phyloP scores from a whole-genome alignment of 2,797 vertebrate genomes.

The Pipistrellus kuhlii region DNA sequence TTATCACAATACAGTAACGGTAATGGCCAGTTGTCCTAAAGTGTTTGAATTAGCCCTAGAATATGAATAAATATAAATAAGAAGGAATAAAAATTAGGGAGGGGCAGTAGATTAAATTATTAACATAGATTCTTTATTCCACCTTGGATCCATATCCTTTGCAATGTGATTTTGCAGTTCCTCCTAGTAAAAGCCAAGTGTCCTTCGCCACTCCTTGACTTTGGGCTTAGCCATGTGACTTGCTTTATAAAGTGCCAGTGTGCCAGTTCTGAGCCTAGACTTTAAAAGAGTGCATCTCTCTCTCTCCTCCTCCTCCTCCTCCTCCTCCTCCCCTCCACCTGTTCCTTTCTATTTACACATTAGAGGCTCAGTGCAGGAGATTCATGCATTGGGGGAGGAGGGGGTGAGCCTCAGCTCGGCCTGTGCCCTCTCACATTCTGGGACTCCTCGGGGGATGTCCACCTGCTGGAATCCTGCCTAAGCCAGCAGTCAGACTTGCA shows the following conservation, averaged over 20 bases:
- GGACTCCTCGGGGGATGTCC: no score
- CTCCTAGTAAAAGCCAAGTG: background rate
- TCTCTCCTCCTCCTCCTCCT: no score
- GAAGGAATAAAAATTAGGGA: background rate
- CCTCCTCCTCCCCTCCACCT: no score
- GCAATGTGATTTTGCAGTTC: background rate
- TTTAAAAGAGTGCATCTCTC: conserved; percentile 1
- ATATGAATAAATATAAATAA: conserved; percentile 9
- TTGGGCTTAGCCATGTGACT: background rate
- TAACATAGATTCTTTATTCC: background rate
- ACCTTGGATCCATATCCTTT: background rate
- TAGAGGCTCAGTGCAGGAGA: no score
- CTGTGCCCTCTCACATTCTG: no score
- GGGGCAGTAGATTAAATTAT: background rate
- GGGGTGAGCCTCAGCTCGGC: no score
- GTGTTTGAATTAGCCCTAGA: background rate
- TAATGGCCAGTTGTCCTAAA: background rate
- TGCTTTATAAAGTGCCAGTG: conserved; percentile 11
- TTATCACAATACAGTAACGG: background rate
- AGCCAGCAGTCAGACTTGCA: no score
- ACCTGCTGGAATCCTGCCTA: no score
- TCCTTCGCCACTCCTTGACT: background rate
- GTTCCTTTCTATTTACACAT: no score
- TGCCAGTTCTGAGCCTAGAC: background rate
- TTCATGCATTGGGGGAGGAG: no score